These are phyloP conservation scores for Amphipyra berbera DNA, from an alignment of 2,888 invertebrate genomes.

Conservation along the genomic window DNA sequence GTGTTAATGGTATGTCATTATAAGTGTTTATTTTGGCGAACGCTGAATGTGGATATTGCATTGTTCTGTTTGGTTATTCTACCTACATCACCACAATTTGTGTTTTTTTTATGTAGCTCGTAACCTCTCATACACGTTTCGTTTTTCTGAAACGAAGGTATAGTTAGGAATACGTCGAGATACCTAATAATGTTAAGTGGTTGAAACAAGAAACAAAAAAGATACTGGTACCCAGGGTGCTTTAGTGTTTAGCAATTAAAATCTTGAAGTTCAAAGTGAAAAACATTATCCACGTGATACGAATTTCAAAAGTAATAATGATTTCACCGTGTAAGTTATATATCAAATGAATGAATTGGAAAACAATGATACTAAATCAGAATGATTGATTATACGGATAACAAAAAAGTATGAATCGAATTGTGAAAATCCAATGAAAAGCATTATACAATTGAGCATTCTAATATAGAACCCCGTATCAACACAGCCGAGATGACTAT, in stretches of 20 bases:
- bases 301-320: constrained; percentile 1
- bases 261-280: too few relatives aligned
- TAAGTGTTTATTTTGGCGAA: constrained; percentile 56
- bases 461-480: constrained; percentile 28
- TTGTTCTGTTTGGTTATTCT: constrained; percentile 33
- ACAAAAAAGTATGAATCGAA: constrained; percentile 38
- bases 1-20: constrained; percentile 74
- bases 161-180: too few relatives aligned
- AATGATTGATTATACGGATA: constrained; percentile 45
- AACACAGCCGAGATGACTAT: constrained; percentile 45
- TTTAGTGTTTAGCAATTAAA: too few relatives aligned
- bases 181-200: too few relatives aligned
- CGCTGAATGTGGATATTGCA: constrained; percentile 22
- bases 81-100: too few relatives aligned
- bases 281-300: too few relatives aligned
- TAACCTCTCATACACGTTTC: too few relatives aligned
- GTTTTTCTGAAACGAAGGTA: too few relatives aligned
- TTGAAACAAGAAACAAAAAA: too few relatives aligned
- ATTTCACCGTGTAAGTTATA: constrained; percentile 13
- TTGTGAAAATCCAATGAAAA: constrained; percentile 40
- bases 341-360: not conserved
- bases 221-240: too few relatives aligned
- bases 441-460: constrained; percentile 37
- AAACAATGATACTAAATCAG: constrained; percentile 36
- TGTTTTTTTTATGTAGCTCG: too few relatives aligned